Evolutionary conservation across 2,888 invertebrate species (phyloP).

Genomic region (Idaea biselata): DNA sequence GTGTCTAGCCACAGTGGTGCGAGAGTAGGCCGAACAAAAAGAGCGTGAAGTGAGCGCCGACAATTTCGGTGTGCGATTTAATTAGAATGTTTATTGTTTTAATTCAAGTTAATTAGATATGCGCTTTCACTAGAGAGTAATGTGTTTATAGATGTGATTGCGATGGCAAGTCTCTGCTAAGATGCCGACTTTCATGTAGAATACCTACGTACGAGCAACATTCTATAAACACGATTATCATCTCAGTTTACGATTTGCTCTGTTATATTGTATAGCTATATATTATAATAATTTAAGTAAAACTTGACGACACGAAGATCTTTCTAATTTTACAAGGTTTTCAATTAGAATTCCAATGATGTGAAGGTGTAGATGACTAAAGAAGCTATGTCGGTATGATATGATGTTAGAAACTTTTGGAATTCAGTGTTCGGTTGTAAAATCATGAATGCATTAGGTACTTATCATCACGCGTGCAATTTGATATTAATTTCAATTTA

Average conservation of each 20-base stretch:
- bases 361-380: not conserved
- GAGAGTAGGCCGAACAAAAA: slow-evolving; percentile 44
- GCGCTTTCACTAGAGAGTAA: slow-evolving; percentile 43
- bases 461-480: not conserved
- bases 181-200: slow-evolving; percentile 2
- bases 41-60: slow-evolving; percentile 53
- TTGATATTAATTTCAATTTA: not conserved
- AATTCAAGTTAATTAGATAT: slow-evolving; percentile 39
- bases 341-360: not conserved
- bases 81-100: slow-evolving; percentile 42
- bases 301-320: not conserved
- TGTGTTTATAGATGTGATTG: slow-evolving; percentile 30
- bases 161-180: slow-evolving; percentile 2
- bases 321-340: not conserved
- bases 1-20: slow-evolving; percentile 25
- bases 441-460: not conserved
- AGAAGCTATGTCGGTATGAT: not conserved
- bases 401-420: not conserved
- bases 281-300: not conserved
- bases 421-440: not conserved
- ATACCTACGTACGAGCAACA: slow-evolving; percentile 5
- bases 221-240: not conserved
- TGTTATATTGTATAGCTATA: not conserved
- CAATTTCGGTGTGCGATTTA: slow-evolving; percentile 49
- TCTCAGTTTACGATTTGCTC: not conserved